phyloP scores from a whole-genome alignment of 2,888 invertebrate genomes.

The Lomographa bimaculata region DNA sequence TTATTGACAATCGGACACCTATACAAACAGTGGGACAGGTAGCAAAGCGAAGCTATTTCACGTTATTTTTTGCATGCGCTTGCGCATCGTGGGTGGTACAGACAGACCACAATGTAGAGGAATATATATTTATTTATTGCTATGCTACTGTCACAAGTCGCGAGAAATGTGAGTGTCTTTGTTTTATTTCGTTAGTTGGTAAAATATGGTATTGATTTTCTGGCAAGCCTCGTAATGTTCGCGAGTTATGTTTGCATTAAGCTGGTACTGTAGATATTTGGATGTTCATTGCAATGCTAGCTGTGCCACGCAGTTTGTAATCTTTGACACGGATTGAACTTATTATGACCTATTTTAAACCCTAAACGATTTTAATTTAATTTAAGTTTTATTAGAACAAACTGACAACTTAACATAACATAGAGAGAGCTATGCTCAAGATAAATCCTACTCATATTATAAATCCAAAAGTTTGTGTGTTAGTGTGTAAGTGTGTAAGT shows the following conservation, averaged over 20 bases:
- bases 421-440: too few species aligned
- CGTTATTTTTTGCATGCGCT: constrained; percentile 55
- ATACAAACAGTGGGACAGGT: constrained; percentile 41
- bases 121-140: constrained; percentile 50
- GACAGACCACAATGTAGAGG: constrained; percentile 42
- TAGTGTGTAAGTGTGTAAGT: too few species aligned
- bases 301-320: too few species aligned
- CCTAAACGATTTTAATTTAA: too few species aligned
- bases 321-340: too few species aligned
- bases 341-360: too few species aligned
- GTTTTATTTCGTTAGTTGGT: constrained; percentile 17
- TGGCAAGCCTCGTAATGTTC: constrained; percentile 12
- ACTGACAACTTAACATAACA: too few species aligned
- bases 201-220: constrained; percentile 22
- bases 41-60: constrained; percentile 42
- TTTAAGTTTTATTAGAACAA: too few species aligned
- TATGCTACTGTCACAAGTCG: constrained; percentile 48
- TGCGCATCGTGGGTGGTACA: constrained; percentile 49
- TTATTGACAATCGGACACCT: constrained; percentile 37
- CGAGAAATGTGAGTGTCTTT: constrained; percentile 26
- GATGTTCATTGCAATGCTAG: too few species aligned
- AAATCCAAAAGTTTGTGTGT: too few species aligned
- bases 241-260: constrained; percentile 1
- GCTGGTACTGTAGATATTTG: too few species aligned
- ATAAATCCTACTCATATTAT: too few species aligned